phyloP scores from a whole-genome alignment of 2,888 invertebrate species.

The Hydropsyche betteni region DNA sequence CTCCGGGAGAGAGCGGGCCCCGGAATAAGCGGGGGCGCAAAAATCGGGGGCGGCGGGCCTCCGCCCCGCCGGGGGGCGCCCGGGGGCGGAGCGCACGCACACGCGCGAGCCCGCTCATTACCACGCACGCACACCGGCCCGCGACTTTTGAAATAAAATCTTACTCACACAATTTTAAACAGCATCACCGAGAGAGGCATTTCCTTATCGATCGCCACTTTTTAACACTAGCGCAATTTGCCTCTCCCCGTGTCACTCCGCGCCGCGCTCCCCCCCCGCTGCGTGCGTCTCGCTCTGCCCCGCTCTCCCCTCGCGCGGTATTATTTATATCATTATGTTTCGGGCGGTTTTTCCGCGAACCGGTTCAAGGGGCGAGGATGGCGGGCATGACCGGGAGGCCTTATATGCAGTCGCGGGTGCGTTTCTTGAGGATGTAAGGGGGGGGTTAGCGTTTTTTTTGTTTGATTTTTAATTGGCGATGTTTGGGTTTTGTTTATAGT shows the following conservation, averaged over 20 bases:
- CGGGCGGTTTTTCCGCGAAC: conserved; percentile 49
- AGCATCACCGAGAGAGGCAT: conserved; percentile 57
- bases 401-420: no score
- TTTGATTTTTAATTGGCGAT: no score
- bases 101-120: conserved; percentile 39
- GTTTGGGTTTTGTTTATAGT: no score
- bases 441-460: no score
- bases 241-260: conserved; percentile 55
- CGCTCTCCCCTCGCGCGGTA: conserved; percentile 53
- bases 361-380: conserved; percentile 39
- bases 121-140: conserved; percentile 50
- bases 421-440: no score
- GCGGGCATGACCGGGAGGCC: no score
- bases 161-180: conserved; percentile 66
- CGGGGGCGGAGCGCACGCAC: conserved; percentile 51
- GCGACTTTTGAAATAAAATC: conserved; percentile 69
- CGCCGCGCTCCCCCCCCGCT: conserved; percentile 52
- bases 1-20: background rate
- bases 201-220: conserved; percentile 72
- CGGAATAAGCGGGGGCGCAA: conserved; percentile 48
- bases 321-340: conserved; percentile 52
- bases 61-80: conserved; percentile 46
- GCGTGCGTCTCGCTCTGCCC: conserved; percentile 51
- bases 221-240: conserved; percentile 64
- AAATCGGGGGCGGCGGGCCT: conserved; percentile 50